A percentile compares a stretch with the other conserved stretches of the same genome.
These are phyloP conservation scores for Sarcoramphus papa DNA, from an alignment of 2,797 vertebrate genomes.

Conservation along the genomic window DNA sequence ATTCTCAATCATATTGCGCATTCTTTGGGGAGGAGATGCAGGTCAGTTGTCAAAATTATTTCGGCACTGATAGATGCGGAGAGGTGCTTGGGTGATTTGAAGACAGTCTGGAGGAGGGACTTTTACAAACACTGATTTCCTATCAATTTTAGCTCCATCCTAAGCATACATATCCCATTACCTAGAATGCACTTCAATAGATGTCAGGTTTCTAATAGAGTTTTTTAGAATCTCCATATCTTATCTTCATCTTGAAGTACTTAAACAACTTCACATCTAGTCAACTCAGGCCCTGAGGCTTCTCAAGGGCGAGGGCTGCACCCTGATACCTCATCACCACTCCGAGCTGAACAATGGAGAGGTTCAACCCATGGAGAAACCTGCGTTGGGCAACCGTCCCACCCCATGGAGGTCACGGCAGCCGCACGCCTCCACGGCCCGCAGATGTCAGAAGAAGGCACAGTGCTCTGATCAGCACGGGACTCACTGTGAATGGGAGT, in stretches of 20 bases:
- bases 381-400: not conserved
- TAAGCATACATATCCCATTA: not conserved
- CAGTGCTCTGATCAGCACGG: not conserved
- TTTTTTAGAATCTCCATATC: not conserved
- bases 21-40: not conserved
- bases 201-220: not conserved
- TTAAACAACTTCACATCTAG: slow-evolving; percentile 51
- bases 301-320: slow-evolving; percentile 5
- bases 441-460: rapidly evolving
- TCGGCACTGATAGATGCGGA: not conserved
- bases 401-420: not conserved
- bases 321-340: slow-evolving; percentile 19
- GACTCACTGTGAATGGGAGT: not conserved
- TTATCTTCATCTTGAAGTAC: slow-evolving; percentile 47
- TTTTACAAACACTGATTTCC: not conserved
- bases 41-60: not conserved
- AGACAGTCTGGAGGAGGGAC: not conserved
- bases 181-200: slow-evolving; percentile 30
- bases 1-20: rapidly evolving
- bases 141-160: not conserved
- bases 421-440: not conserved
- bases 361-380: slow-evolving; percentile 30
- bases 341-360: slow-evolving; percentile 19
- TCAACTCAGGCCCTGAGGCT: slow-evolving; percentile 44
- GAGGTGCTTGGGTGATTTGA: not conserved